Evolutionary conservation across 2,797 vertebrate genomes (phyloP), one percentile per base, ranked within the genome.

Genomic region (Spinibarbus caldwelli): DNA sequence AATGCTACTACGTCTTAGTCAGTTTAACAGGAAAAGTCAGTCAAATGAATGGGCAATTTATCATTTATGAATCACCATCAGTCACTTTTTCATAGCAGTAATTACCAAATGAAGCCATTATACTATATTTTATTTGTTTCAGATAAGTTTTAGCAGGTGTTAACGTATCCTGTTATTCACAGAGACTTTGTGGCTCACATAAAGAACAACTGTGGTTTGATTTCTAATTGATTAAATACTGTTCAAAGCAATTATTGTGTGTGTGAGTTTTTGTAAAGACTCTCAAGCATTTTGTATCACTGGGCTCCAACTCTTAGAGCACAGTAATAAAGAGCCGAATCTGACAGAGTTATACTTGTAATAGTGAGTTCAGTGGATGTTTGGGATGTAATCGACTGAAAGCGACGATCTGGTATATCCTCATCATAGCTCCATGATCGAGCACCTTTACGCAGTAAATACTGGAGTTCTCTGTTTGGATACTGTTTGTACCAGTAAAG

Each of bases 401-500:
- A 77, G 1, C 1, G 49, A 57, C 0, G 15, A 12, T 86, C 54
- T 41, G 83, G 41, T 10, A 54, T 21, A 26, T 85, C 0, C 1
- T 80, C 43, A 4, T 2, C 2, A n/a, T 4, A 0, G 0, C 0
- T 78, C 9, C 0, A 9, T 21, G n/a, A 31, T 68, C 15, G 43
- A n/a, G 38, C 89, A 72, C 36, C 68, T 85, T 89, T 88, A 2
- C 0, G 9, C 1, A 89, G 49, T 70, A 92, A 71, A 82, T 85
- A 90, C 70, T 87, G 49, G 23, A 49, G 86, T 21, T 85, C 54
- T 38, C 54, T 77, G 23, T 82, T 73, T 1, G 71, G 15, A 52
- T 17, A 59, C 19, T 79, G 59, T 54, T 45, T 86, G 86, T 79
- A 90, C 89, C 91, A 91, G 68, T 34, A 4, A 59, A 90, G 81